Conservation (phyloP, 2,888 invertebrate species). For the Drosophila imparisetae region DNA sequence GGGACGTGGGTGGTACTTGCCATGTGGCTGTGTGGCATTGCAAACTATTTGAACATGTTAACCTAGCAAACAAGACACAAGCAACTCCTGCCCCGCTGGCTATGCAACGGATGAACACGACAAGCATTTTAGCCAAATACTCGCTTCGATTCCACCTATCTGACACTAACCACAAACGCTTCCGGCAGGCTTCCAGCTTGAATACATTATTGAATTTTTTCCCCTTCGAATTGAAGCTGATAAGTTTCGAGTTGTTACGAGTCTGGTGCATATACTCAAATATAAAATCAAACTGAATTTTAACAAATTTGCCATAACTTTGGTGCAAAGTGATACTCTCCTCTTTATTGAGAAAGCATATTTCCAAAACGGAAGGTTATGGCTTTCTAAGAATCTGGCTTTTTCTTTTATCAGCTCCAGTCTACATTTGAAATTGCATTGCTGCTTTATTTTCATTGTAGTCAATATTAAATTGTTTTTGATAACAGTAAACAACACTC, state of each 20-base stretch:
- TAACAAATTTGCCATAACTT: neutral
- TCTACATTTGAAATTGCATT: neutral
- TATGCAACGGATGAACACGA: constrained; percentile 37
- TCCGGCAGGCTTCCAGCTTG: neutral
- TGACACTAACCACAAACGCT: neutral
- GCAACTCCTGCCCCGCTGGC: constrained; percentile 22
- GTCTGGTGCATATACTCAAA: neutral
- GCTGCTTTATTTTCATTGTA: neutral
- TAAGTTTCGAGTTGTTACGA: neutral
- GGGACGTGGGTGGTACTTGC: neutral
- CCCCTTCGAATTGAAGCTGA: neutral
- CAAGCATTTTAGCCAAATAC: constrained; percentile 47
- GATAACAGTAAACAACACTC: neutral
- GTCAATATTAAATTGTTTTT: neutral
- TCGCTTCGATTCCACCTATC: constrained; percentile 5
- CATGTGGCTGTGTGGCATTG: constrained; percentile 1
- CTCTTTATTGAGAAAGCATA: neutral
- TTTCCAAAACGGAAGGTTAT: neutral
- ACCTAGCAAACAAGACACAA: constrained; percentile 29
- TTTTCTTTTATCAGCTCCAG: neutral
- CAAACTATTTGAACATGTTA: constrained; percentile 39
- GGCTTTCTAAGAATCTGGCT: neutral
- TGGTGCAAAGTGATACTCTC: neutral
- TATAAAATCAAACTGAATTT: neutral
- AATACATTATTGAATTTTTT: constrained; percentile 54